Evolutionary conservation across 2,797 vertebrate genomes (phyloP).

Genomic region (Falco biarmicus): DNA sequence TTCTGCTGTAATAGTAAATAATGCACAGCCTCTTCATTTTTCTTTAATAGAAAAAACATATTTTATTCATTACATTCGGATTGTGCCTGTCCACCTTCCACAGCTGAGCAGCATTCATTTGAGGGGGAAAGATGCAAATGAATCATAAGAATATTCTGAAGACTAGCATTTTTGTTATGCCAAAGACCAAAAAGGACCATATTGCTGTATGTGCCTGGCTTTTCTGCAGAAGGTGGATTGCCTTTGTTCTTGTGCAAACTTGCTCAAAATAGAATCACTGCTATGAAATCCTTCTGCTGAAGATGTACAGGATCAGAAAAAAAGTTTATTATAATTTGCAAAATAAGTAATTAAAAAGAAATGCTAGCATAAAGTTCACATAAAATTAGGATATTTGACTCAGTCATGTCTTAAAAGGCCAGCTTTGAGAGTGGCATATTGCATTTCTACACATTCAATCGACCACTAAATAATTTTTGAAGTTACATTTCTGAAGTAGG

Average conservation of each 20-base stretch:
- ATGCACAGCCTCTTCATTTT: conserved; percentile 53
- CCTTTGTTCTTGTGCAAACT: not conserved
- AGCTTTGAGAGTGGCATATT: not conserved
- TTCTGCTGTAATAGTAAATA: conserved; percentile 24
- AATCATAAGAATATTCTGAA: not conserved
- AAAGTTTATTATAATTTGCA: not conserved
- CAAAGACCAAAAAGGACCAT: not conserved
- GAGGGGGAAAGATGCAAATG: not conserved
- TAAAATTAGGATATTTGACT: not conserved
- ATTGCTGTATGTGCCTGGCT: not conserved
- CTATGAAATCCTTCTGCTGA: not conserved
- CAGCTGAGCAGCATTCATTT: not conserved
- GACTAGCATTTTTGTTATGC: not conserved
- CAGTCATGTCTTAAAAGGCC: not conserved
- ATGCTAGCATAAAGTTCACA: not conserved
- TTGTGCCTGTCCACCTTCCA: not conserved
- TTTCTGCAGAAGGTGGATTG: not conserved
- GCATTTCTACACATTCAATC: not conserved
- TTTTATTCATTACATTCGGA: conserved; percentile 56
- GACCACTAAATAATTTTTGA: not conserved
- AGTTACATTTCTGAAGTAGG: not conserved
- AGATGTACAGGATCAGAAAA: not conserved
- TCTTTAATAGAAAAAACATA: conserved; percentile 49
- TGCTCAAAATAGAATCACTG: not conserved
- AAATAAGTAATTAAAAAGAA: not conserved